Base-by-base conservation (phyloP, 35 echinoderm and acorn worm species). In the Heliocidaris tuberculata region DNA sequence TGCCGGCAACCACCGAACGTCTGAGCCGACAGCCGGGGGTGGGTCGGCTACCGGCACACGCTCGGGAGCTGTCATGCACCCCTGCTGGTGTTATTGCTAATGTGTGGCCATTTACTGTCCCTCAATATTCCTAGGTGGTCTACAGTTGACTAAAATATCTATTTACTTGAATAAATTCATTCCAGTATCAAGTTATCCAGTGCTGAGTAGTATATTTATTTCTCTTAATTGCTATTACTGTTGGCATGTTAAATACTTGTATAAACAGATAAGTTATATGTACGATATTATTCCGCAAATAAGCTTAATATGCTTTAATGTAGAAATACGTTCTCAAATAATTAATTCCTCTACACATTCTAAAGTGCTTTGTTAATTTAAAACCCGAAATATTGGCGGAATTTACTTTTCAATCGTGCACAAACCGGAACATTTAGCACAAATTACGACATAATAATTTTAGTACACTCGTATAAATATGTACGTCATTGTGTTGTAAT, bases 61-160 rank as follows among this genome's bases (percentile, higher is more conserved):
- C 65, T 78, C 65, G 4, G 21, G 65, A 78, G 65, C 65, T 78
- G 65, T 78, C 65, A 78, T 24, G 65, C 65, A 78, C 65, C 65
- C 65, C 65, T 78, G 65, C 65, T 78, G 65, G 65, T 78, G 21
- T 78, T n/a, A 78, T 78, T 78, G 65, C 65, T 78, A 78, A 78
- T 27, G 65, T 27, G 65, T 78, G 65, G 65, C 65, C 27, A 78
- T 78, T 78, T 78, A 78, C 65, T n/a, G 65, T 78, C 65, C 65
- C 65, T 78, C 65, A 78, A 24, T 78, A 78, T 78, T 78, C 19
- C 65, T 78, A 78, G 65, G 65, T 78, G 65, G 65, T 78, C 65
- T 78, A n/a, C 2, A 21, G 65, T 78, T 19, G 27, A 78, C 27
- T 4, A 78, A 78, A 78, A 78, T 78, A 78, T 78, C 65, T n/a